Evolutionary conservation across 2,113 vertebrate species (phyloP), one percentile per base, ranked within the genome.

Genomic region (Podilymbus podiceps): DNA sequence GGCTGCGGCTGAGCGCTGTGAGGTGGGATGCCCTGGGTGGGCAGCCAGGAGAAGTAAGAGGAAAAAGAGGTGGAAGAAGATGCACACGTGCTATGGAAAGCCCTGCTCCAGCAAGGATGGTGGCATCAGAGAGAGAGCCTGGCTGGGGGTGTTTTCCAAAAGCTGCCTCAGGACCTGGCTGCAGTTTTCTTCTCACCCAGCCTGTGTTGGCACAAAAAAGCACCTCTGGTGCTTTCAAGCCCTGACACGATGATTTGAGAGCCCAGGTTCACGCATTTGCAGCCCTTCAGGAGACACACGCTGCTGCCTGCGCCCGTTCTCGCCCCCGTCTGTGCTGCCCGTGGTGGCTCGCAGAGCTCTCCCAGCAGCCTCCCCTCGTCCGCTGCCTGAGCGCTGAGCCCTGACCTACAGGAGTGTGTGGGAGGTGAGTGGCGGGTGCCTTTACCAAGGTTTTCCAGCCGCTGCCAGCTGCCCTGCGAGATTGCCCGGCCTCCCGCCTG

Each of bases 331-430:
- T 4, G 2, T 18, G 68, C 68, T 84, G 72, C 80, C 79, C 42
- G 24, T 5, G 3, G 58, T 0, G 0, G 50, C n/a, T 80, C 1
- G 0, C n/a, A 64, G 56, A 76, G 49, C 49, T 85, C 90, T 73
- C 85, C 73, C 89, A 68, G 60, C 59, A 91, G 62, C 60, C 44
- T 67, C 80, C 30, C 58, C 33, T 91, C 71, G 91, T 91, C 94
- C 89, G 66, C 74, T 1, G 12, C n/a, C 81, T 89, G 88, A 95
- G 92, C 38, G 17, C 74, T 88, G 95, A 82, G 91, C 91, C 18
- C 56, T 72, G 81, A 60, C 0, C 91, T 87, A 76, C 24, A 55
- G 50, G 35, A 73, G 46, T 42, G 67, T 49, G 88, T 17, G 59
- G 47, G 62, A 91, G 1, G 2, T 67, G 74, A 91, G 66, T 10